A percentile compares a stretch with the other conserved stretches of the same genome.
These are phyloP conservation scores for Diachrysia chrysitis DNA, from an alignment of 2,888 invertebrate species.

Conservation along the genomic window DNA sequence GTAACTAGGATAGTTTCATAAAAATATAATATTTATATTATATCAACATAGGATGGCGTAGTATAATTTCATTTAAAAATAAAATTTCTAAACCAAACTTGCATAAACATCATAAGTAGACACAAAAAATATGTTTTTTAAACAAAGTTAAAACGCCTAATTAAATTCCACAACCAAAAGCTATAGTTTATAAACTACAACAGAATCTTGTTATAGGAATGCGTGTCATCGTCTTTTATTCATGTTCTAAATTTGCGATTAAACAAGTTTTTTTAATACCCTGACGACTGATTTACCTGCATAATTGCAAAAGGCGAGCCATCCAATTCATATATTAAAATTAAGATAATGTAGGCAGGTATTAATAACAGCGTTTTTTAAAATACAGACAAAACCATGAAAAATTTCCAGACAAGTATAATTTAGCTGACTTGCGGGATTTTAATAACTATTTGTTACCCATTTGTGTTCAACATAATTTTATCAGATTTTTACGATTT, in stretches of 20 bases:
- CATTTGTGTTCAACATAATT: too few relatives aligned
- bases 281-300: too few relatives aligned
- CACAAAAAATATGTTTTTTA: background rate
- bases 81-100: background rate
- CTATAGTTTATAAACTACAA: background rate
- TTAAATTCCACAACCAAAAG: background rate
- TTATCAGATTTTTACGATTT: too few relatives aligned
- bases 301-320: too few relatives aligned
- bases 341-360: too few relatives aligned
- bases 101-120: background rate
- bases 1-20: constrained; percentile 29
- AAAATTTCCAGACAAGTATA: too few relatives aligned
- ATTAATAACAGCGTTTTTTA: too few relatives aligned
- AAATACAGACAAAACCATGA: too few relatives aligned
- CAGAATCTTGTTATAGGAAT: constrained; percentile 17
- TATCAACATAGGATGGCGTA: constrained; percentile 15
- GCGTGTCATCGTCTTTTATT: constrained; percentile 22
- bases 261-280: too few relatives aligned
- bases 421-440: too few relatives aligned
- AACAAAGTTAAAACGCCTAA: background rate
- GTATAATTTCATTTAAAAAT: background rate
- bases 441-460: too few relatives aligned
- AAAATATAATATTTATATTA: constrained; percentile 28
- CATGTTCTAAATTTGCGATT: background rate
- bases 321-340: too few relatives aligned